Evolutionary conservation across 2,113 vertebrate genomes (phyloP).

Genomic region (Pedetes capensis): DNA sequence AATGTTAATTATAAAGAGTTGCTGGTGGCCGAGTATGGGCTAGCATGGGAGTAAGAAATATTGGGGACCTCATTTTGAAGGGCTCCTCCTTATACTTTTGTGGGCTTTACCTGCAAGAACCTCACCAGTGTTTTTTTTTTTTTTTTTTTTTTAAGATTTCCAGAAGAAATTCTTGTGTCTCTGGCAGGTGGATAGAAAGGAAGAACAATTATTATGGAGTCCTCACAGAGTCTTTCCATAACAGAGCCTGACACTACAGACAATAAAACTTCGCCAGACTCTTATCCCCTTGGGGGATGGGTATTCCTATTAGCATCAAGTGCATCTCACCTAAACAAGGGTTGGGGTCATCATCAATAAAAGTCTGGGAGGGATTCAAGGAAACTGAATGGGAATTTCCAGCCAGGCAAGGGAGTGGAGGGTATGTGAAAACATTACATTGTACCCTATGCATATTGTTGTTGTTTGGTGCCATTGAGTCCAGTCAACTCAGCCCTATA

Average conservation of each 20-base stretch:
- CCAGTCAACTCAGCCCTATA: too few relatives aligned
- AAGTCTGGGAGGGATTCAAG: background rate
- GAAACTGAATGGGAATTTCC: background rate
- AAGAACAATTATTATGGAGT: background rate
- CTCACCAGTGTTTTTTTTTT: background rate
- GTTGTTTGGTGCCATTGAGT: too few relatives aligned
- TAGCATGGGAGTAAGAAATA: background rate
- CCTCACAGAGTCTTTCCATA: background rate
- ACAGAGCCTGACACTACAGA: background rate
- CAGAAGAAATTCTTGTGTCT: background rate
- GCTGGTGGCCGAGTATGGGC: background rate
- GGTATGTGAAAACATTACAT: background rate
- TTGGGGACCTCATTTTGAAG: background rate
- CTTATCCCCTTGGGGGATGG: fast-evolving
- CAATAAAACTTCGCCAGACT: background rate
- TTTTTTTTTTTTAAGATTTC: background rate
- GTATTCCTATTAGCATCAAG: background rate
- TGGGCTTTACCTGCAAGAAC: background rate
- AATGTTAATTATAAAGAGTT: background rate
- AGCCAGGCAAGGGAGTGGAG: background rate
- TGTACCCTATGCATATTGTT: background rate
- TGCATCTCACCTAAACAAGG: background rate
- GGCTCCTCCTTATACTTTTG: background rate
- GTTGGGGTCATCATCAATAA: background rate
- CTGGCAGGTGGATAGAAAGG: background rate